These are phyloP conservation scores for Mugil cephalus DNA, from an alignment of 2,113 vertebrate genomes.

Conservation along the genomic window DNA sequence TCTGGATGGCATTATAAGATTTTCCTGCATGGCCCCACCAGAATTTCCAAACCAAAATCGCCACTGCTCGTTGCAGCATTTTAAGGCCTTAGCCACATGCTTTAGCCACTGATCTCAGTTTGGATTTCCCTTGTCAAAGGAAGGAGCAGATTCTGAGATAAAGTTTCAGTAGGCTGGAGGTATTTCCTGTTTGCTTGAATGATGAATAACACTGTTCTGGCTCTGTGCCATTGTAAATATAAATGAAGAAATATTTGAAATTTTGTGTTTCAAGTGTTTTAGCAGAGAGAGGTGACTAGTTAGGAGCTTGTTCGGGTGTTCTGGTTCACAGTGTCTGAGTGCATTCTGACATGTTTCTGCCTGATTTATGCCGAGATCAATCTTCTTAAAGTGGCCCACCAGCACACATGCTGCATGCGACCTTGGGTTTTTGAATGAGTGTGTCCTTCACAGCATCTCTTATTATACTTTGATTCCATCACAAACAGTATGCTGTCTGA, in stretches of 20 bases:
- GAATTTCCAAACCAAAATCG: too few species aligned
- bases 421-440: neutral
- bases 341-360: neutral
- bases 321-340: neutral
- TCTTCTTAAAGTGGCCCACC: neutral
- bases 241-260: conserved; percentile 47
- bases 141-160: conserved; percentile 19
- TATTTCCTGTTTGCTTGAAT: conserved; percentile 60
- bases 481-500: neutral
- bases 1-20: too few species aligned
- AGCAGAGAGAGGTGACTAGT: neutral
- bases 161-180: conserved; percentile 2
- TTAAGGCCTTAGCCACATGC: conserved; percentile 2
- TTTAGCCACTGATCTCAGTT: conserved; percentile 2
- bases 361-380: conserved; percentile 5
- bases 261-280: conserved; percentile 46
- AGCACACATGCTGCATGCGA: neutral
- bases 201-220: conserved; percentile 15
- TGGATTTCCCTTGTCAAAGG: conserved; percentile 8
- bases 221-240: conserved; percentile 33
- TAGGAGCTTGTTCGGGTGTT: conserved; percentile 7
- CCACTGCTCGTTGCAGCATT: conserved; percentile 4
- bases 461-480: neutral
- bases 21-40: too few species aligned
- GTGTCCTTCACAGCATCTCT: neutral